These are phyloP conservation scores for Drosophila kurseongensis DNA, from an alignment of 1,140 invertebrate species.

Conservation along the genomic window DNA sequence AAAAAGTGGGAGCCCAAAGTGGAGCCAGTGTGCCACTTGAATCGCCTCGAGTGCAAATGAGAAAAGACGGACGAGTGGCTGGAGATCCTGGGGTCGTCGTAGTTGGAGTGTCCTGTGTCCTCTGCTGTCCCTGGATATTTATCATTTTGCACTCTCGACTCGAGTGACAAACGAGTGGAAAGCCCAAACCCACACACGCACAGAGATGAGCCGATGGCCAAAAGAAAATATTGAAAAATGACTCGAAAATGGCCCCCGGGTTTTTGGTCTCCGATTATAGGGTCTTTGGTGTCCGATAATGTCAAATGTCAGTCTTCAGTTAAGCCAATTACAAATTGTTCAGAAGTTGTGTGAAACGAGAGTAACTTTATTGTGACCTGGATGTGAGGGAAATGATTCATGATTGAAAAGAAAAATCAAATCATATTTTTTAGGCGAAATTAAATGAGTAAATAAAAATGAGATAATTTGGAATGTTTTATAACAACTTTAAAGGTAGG, in stretches of 20 bases:
- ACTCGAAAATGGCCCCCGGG: conserved; percentile 18
- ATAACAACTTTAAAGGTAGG: neutral
- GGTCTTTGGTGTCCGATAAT: conserved; percentile 29
- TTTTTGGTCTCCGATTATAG: conserved; percentile 21
- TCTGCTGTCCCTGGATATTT: conserved; percentile 49
- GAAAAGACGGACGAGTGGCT: conserved; percentile 56
- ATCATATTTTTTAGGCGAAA: neutral
- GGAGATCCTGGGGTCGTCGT: conserved; percentile 19
- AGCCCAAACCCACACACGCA: conserved; percentile 26
- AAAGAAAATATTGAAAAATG: conserved; percentile 33
- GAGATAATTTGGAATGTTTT: too few relatives aligned
- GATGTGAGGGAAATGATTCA: too few relatives aligned
- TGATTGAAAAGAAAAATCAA: neutral
- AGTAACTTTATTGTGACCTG: too few relatives aligned
- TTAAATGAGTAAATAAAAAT: neutral
- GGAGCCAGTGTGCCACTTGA: conserved; percentile 58
- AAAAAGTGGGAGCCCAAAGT: conserved; percentile 26
- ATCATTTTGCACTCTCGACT: conserved; percentile 69
- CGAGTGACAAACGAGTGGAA: conserved; percentile 45
- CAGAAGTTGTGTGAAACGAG: neutral
- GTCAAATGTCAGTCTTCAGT: conserved; percentile 10
- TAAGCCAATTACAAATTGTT: conserved; percentile 16
- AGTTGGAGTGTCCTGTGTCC: conserved; percentile 40
- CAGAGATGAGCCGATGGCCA: conserved; percentile 3
- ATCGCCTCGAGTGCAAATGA: conserved; percentile 73